These are phyloP conservation scores for Hemicrepidius hirtus DNA, from an alignment of 2,888 invertebrate species.

Conservation along the genomic window DNA sequence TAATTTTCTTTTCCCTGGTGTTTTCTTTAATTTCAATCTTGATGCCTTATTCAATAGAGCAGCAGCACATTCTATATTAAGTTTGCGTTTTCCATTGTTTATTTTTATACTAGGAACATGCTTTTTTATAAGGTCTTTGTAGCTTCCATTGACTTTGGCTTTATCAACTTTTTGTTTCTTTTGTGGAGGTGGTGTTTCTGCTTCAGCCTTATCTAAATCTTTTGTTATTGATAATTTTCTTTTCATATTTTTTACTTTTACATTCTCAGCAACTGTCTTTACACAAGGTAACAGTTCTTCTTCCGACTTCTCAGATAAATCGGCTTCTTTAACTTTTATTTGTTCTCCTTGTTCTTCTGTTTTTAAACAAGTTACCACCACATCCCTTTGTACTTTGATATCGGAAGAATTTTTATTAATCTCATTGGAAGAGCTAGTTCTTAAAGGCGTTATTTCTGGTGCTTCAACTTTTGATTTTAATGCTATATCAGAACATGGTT, in stretches of 20 bases:
- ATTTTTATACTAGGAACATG: constrained; percentile 71
- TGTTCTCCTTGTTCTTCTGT: constrained; percentile 44
- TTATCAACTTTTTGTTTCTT: constrained; percentile 63
- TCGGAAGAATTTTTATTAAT: constrained; percentile 18
- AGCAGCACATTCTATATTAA: constrained; percentile 61
- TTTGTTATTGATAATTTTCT: constrained; percentile 71
- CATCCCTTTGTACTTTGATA: constrained; percentile 32
- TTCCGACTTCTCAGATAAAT: constrained; percentile 47
- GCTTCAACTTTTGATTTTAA: constrained; percentile 40
- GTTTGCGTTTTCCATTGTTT: constrained; percentile 72
- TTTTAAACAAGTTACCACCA: constrained; percentile 28
- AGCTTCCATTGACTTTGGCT: constrained; percentile 65
- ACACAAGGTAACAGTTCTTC: constrained; percentile 62
- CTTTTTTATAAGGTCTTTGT: constrained; percentile 72
- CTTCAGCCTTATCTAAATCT: constrained; percentile 56
- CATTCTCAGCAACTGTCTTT: constrained; percentile 70
- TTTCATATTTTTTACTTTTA: constrained; percentile 72
- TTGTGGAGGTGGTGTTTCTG: constrained; percentile 54
- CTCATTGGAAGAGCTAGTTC: constrained; percentile 16
- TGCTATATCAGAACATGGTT: constrained; percentile 50
- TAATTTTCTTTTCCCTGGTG: constrained; percentile 72
- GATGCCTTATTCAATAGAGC: constrained; percentile 48
- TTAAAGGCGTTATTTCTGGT: constrained; percentile 17
- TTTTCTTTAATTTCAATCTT: constrained; percentile 68
- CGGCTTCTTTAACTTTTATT: constrained; percentile 21